Percentiles rank a stretch among this genome's conserved stretches.
These are phyloP conservation scores for Lineus longissimus DNA, from an alignment of 1,140 invertebrate genomes.

Conservation along the genomic window DNA sequence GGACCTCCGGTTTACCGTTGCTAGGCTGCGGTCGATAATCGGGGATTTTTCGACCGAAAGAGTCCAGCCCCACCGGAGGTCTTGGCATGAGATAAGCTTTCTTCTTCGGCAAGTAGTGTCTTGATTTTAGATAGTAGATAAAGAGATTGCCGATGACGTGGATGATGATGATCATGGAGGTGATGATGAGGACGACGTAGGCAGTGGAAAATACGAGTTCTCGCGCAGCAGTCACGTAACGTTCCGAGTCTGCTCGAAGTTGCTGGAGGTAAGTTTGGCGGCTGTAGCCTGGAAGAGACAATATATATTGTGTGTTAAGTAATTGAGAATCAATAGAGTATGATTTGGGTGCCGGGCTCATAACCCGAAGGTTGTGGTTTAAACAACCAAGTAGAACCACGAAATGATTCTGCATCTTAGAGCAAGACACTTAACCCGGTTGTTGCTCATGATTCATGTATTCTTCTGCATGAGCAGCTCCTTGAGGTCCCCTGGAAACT, in stretches of 20 bases:
- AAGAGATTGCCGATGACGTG: slow-evolving; percentile 8
- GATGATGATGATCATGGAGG: slow-evolving; percentile 7
- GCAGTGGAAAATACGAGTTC: slow-evolving; percentile 7
- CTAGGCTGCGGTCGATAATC: not conserved
- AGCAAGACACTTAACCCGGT: too few species aligned
- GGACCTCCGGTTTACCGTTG: not conserved
- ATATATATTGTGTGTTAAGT: not conserved
- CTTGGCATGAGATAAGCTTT: not conserved
- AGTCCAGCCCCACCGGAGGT: not conserved
- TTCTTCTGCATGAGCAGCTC: too few species aligned
- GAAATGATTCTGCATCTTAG: too few species aligned
- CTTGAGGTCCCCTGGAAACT: too few species aligned
- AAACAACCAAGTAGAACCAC: too few species aligned
- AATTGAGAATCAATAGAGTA: not conserved
- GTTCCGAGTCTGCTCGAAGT: not conserved
- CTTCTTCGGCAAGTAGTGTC: slow-evolving; percentile 8
- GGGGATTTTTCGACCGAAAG: not conserved
- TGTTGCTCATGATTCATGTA: too few species aligned
- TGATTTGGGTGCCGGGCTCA: not conserved
- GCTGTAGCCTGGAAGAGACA: not conserved
- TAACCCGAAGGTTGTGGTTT: too few species aligned
- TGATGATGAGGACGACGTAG: slow-evolving; percentile 9
- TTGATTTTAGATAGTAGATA: slow-evolving; percentile 11
- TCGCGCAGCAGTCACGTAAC: slow-evolving; percentile 9
- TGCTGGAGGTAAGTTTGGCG: slow-evolving; percentile 2